Evolutionary conservation across 2,797 vertebrate genomes (phyloP), one percentile per base, ranked within the genome.

Genomic region (Cyclura pinguis): DNA sequence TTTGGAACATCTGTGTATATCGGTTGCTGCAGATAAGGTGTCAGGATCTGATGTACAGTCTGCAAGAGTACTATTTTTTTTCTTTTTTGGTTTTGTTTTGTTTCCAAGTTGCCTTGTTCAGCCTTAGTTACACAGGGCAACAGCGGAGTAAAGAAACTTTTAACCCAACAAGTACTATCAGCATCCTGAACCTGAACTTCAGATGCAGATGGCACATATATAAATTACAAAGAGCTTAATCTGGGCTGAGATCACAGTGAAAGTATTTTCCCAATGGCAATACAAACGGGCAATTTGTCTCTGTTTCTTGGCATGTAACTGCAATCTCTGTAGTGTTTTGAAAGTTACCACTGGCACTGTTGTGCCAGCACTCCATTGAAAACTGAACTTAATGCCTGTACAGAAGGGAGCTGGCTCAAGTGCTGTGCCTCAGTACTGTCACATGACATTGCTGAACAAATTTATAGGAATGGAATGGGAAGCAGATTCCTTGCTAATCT

Each of bases 1-100:
- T 0, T 16, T 78, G n/a, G 82, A 88, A 64, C 24, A 77, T 62
- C 6, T 91, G 32, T n/a, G 89, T 93, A 35, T 69, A 81, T 24
- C 7, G 8, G 47, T 72, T 88, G n/a, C 16, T 35, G n/a, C 3
- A 81, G 35, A 50, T 24, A 72, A 72, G n/a, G n/a, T 69, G 42
- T 59, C 57, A 87, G 13, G 4, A 18, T 27, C 50, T 27, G 24
- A 35, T 27, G 69, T 9, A 64, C 6, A 29, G 62, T 14, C 10
- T 72, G 12, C 27, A 29, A 9, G 24, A 29, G 13, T 18, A 10
- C 27, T 22, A 10, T 18, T 69, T 62, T 78, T 62, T 64, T 81
- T 86, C 12, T n/a, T 42, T 14, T 76, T 76, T 32, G 12, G 20
- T 35, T 67, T 67, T 76, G 22, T 16, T 20, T 55, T 14, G 6